Base-by-base conservation (phyloP, 2,888 invertebrate genomes). In the Nasonovia ribisnigri region DNA sequence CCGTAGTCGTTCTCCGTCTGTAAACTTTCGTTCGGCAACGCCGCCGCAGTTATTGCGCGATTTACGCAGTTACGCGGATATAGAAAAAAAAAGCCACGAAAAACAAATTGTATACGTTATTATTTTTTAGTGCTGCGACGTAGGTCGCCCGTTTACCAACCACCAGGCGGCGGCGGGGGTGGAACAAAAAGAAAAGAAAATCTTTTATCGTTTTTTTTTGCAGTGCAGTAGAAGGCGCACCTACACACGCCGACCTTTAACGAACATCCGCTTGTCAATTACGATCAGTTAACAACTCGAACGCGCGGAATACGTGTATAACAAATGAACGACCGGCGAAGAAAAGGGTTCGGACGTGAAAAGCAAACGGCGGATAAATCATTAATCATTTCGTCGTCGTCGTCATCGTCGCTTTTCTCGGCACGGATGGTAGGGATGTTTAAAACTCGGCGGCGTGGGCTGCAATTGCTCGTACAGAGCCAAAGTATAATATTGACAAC, bases 211-310 rank as follows among this genome's bases (percentile, higher is more conserved):
- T 92, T 92, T 88, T 77, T 92, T 57, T 57, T 57, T 26, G 57
- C 57, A 54, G 60, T 77, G 20, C 67, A 5, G 77, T 77, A 42
- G 6, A 8, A 77, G 36, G 36, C 8, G 26, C 57, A 77, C 77
- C 77, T 77, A 36, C 51, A 89, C 51, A 5, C 54, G 54, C 84
- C 77, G n/a, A 77, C 89, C 89, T 93, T 93, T 93, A 93, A 93
- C 86, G 93, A 93, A 93, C 93, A 90, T 90, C 93, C 90, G 93
- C 93, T 93, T 93, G 93, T 93, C 93, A 93, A 93, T 93, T 90
- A 90, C 84, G 87, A 93, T 93, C 93, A 90, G 93, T 93, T 90
- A 93, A 90, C 90, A 84, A 88, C 92, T 88, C 88, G 88, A 77
- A 92, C n/a, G 48, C 51, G 36, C 43, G 43, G 26, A 60, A 90